Evolutionary conservation across 2,888 invertebrate species (phyloP).

Genomic region (Conistra vaccinii): DNA sequence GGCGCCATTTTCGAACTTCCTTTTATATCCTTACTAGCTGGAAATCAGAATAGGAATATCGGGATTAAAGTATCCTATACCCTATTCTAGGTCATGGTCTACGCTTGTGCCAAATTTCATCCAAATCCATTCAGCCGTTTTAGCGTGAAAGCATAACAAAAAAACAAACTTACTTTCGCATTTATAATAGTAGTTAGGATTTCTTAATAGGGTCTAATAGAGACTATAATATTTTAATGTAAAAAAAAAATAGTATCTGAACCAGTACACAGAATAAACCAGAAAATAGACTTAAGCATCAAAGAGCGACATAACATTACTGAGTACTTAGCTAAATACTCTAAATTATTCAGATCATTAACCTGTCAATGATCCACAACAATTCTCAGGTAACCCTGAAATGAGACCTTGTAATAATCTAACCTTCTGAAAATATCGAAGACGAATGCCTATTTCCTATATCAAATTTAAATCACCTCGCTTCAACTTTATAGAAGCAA

Average conservation of each 20-base stretch:
- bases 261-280: background rate
- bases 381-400: background rate
- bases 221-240: slow-evolving; percentile 1
- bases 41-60: too few species aligned
- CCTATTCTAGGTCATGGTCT: too few species aligned
- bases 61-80: too few species aligned
- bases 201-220: too few species aligned
- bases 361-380: background rate
- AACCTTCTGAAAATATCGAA: slow-evolving; percentile 33
- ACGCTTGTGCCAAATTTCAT: too few species aligned
- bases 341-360: slow-evolving; percentile 24
- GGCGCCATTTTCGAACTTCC: background rate
- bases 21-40: too few species aligned
- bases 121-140: too few species aligned
- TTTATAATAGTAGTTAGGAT: too few species aligned
- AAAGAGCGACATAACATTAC: background rate
- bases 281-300: background rate
- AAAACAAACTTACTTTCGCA: too few species aligned
- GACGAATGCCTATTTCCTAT: slow-evolving; percentile 25
- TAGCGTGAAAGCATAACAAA: too few species aligned
- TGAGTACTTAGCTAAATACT: background rate
- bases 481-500: slow-evolving; percentile 38
- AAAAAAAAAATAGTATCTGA: background rate
- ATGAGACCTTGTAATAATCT: slow-evolving; percentile 18
- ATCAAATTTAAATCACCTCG: slow-evolving; percentile 40